phyloP scores from a whole-genome alignment of 2,888 invertebrate genomes.

The Mayetiola destructor region DNA sequence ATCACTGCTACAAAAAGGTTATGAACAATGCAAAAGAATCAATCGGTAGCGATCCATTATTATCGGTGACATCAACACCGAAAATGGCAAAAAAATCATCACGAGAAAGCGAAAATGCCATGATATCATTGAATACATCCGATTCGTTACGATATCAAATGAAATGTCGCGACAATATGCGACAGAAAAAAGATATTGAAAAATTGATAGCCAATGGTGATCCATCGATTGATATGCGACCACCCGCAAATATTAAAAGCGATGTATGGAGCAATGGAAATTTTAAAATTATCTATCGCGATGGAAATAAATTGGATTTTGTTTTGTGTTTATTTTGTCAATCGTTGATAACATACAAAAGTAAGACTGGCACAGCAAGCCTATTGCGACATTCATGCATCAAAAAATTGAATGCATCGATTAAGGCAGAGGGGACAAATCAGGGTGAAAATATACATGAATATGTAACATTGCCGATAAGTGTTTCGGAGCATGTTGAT shows the following conservation, averaged over 20 bases:
- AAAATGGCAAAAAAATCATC: neutral
- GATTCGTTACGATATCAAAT: neutral
- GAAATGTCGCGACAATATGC: neutral
- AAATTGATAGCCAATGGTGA: neutral
- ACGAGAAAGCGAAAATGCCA: neutral
- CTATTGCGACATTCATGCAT: neutral
- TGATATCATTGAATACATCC: neutral
- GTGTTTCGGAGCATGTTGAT: neutral
- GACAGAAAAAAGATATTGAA: conserved; percentile 9
- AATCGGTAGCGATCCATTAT: neutral
- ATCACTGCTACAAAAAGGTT: conserved; percentile 1
- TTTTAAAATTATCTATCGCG: conserved; percentile 3
- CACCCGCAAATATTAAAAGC: conserved; percentile 9
- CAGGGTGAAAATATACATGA: neutral
- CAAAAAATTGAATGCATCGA: neutral
- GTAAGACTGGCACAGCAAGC: conserved; percentile 4
- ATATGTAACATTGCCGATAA: conserved; percentile 5
- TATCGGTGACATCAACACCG: neutral
- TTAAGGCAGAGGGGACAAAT: neutral
- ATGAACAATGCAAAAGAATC: neutral
- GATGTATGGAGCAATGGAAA: conserved; percentile 10
- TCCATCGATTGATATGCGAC: neutral
- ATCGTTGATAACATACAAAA: neutral
- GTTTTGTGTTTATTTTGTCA: conserved; percentile 5
- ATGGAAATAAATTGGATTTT: conserved; percentile 7